Evolutionary conservation across 2,888 invertebrate species (phyloP).

Genomic region (Tromatobia lineatoria): DNA sequence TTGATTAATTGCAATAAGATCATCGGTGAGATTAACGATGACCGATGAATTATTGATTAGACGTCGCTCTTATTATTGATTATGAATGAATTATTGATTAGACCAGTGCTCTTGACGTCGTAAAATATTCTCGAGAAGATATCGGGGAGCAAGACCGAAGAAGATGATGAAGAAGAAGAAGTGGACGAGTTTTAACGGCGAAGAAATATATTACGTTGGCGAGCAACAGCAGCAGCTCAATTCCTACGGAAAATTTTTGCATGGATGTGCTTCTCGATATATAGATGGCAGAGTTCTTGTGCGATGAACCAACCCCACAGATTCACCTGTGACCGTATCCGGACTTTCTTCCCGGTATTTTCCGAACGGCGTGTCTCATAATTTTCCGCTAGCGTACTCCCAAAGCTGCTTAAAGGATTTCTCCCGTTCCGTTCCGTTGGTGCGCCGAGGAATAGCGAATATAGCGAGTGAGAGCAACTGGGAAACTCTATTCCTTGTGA

Average conservation of each 20-base stretch:
- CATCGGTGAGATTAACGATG: not conserved
- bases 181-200: not conserved
- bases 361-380: constrained; percentile 55
- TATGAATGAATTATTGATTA: not conserved
- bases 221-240: not conserved
- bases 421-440: constrained; percentile 8
- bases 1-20: not conserved
- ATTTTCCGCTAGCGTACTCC: constrained; percentile 56
- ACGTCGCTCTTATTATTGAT: too few species aligned
- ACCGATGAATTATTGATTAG: not conserved
- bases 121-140: not conserved
- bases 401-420: constrained; percentile 65
- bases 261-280: constrained; percentile 32
- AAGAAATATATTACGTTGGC: constrained; percentile 21
- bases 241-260: constrained; percentile 40
- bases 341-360: not conserved
- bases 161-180: not conserved
- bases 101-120: not conserved
- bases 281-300: constrained; percentile 38
- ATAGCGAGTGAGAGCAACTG: constrained; percentile 1
- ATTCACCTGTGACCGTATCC: constrained; percentile 24
- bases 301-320: constrained; percentile 42
- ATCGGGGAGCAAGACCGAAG: not conserved
- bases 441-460: constrained; percentile 29
- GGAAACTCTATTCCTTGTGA: constrained; percentile 38